Evolutionary conservation across 2,888 invertebrate genomes (phyloP).

Genomic region (Rhopalosiphum nymphaeae): DNA sequence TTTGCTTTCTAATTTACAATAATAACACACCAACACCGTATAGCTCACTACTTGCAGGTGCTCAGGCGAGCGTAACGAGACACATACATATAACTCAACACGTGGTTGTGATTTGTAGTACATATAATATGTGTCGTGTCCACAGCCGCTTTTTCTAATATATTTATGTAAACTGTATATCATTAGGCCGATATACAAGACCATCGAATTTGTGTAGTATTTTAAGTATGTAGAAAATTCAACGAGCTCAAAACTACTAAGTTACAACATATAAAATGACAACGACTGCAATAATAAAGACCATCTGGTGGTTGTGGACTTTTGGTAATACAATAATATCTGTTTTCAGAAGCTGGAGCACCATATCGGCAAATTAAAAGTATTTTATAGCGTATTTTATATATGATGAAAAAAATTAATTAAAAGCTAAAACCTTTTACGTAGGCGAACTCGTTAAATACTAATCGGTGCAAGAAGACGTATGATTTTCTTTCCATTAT

Average conservation of each 20-base stretch:
- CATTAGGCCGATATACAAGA: background rate
- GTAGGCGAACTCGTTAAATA: background rate
- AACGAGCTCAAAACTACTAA: background rate
- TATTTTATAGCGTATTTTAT: background rate
- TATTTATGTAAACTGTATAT: background rate
- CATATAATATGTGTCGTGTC: background rate
- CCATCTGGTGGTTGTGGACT: background rate
- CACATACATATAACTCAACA: background rate
- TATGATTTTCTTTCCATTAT: background rate
- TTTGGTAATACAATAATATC: background rate
- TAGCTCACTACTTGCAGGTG: background rate
- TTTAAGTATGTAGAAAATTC: background rate
- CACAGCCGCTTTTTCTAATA: background rate
- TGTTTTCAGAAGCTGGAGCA: background rate
- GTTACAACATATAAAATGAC: background rate
- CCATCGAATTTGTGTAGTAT: background rate
- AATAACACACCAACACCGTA: background rate
- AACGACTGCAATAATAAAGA: background rate
- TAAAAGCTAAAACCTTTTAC: background rate
- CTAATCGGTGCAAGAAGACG: background rate
- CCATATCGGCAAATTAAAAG: background rate
- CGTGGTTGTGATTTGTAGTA: background rate
- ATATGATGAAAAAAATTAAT: background rate
- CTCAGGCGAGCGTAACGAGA: background rate
- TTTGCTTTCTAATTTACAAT: constrained; percentile 5